Percentiles rank a stretch among this genome's conserved stretches.
Conservation (phyloP, 92 coral and sea anemone species). For the Porites rus region DNA sequence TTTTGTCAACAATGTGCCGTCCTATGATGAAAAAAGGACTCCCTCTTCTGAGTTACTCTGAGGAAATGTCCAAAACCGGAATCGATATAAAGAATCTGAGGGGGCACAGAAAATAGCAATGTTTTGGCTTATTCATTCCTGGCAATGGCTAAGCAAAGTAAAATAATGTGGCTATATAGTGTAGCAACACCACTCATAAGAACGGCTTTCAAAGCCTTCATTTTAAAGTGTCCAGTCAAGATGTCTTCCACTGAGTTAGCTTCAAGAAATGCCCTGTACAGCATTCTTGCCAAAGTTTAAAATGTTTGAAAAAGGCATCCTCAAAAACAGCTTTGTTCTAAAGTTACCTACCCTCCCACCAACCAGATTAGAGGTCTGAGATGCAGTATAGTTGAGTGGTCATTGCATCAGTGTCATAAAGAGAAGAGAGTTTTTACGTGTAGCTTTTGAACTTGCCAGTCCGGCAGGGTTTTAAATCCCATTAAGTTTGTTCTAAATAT, state of each 20-base stretch:
- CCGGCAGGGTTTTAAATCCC: no score
- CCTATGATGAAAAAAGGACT: conserved; percentile 97
- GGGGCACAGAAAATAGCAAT: conserved; percentile 49
- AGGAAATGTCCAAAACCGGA: conserved; percentile 90
- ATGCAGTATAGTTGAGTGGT: no score
- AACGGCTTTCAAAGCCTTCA: not conserved
- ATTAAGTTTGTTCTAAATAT: no score
- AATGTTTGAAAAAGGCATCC: no score
- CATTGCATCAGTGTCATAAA: no score
- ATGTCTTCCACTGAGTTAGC: not conserved
- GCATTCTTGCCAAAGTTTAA: not conserved
- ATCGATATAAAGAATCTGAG: conserved; percentile 87
- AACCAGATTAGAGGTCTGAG: no score
- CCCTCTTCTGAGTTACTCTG: conserved; percentile 87
- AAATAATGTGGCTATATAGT: not conserved
- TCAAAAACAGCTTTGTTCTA: no score
- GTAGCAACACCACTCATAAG: not conserved
- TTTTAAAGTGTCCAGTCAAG: not conserved
- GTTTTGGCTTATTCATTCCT: not conserved
- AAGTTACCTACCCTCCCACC: no score
- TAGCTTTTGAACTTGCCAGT: no score
- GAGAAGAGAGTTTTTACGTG: no score
- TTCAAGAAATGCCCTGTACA: not conserved
- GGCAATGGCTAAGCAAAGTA: not conserved
- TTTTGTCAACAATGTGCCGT: conserved; percentile 13